Evolutionary conservation across 2,888 invertebrate species (phyloP), one percentile per base, ranked within the genome.

Genomic region (Bombyx huttoni): DNA sequence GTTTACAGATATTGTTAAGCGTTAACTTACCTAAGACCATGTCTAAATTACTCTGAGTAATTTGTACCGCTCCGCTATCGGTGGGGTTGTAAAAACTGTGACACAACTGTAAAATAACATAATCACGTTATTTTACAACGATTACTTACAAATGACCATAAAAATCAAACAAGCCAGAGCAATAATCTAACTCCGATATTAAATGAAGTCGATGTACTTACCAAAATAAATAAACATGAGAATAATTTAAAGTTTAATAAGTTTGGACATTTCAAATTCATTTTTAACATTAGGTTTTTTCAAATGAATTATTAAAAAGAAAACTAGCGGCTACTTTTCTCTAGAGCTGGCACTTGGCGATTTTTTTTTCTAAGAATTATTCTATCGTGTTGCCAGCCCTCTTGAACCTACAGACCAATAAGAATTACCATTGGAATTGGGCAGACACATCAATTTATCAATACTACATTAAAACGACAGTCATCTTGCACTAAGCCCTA

Each of bases 41-140:
- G 87, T 95, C 95, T 88, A 96, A 91, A 87, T 94, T 96, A 75
- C 92, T 91, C 80, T 92, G 90, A 58, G 93, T 94, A 72, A 97
- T 90, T 75, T 94, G 91, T 52, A 95, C 92, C 58, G 96, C 96
- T 54, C 94, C 96, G 80, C 94, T 94, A 86, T 94, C 91, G 59
- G 92, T 93, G 60, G 94, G 94, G 75, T 93, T 93, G 78, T 92
- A 93, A 85, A 93, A 92, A 77, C 81, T 77, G 72, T 87, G 86
- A 68, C 84, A 87, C 63, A 87, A 70, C 88, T 88, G 75, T 73
- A 87, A 86, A 72, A 78, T 66, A 86, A 80, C 75, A 81, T 74
- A 65, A 60, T 55, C 51, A 53, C 57, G 61, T 60, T 57, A 67
- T 69, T 72, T 66, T 54, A 65, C 63, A 64, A 53, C 69, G 72